Conservation (phyloP, 2,888 invertebrate species). For the Strigamia crassipes region DNA sequence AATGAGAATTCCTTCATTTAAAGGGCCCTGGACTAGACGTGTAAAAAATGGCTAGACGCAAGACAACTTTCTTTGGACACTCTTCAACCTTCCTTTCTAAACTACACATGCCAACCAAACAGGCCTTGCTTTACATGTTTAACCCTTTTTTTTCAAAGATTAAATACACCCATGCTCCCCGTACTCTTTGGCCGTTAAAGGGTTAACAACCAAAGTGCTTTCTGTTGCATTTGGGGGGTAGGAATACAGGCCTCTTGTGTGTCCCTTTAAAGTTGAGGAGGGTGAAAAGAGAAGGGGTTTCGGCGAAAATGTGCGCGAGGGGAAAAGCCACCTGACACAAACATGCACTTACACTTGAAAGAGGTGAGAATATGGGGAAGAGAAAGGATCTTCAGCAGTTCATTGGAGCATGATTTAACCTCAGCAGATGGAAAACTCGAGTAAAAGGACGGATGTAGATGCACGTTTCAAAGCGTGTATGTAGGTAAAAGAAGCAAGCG, state of each 20-base stretch:
- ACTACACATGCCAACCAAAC: slow-evolving; percentile 4
- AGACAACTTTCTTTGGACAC: slow-evolving; percentile 21
- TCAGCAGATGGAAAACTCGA: neutral
- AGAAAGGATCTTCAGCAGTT: slow-evolving; percentile 10
- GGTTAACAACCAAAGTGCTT: slow-evolving; percentile 2
- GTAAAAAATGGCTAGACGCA: neutral
- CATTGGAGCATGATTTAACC: slow-evolving; percentile 16
- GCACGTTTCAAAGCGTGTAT: neutral
- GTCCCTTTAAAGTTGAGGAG: slow-evolving; percentile 16
- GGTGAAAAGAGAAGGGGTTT: neutral
- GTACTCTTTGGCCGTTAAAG: slow-evolving; percentile 6
- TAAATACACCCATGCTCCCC: neutral
- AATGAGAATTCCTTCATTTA: slow-evolving; percentile 16
- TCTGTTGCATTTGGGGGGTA: neutral
- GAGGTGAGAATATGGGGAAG: slow-evolving; percentile 16
- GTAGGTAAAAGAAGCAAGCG: slow-evolving; percentile 4
- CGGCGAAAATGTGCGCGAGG: neutral
- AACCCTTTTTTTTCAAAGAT: neutral
- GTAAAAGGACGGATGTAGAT: slow-evolving; percentile 4
- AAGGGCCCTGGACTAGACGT: neutral
- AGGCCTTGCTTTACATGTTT: neutral
- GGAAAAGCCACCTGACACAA: slow-evolving; percentile 17
- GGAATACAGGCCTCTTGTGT: slow-evolving; percentile 7
- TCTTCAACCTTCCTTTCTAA: neutral
- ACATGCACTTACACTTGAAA: slow-evolving; percentile 21